Base-by-base conservation (phyloP, 2,888 invertebrate species). In the Diplazon laetatorius region DNA sequence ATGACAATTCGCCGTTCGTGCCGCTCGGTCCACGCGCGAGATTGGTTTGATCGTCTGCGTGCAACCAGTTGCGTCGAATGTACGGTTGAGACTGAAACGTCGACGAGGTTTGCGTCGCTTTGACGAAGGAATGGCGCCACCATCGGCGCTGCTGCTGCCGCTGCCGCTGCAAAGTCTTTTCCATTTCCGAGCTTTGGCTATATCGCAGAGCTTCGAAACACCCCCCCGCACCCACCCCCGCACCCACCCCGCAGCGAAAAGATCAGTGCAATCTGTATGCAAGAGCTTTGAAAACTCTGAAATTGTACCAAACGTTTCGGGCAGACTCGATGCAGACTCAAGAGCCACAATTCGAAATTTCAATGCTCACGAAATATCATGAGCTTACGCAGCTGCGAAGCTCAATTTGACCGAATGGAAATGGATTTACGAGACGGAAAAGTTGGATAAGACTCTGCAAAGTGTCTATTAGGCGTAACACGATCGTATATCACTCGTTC, bases 1-100 rank as follows among this genome's bases (percentile, higher is more conserved):
- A 59, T 18, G 39, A 18, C 20, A 39, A 20, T 14, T 37, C 39
- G 59, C 18, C 59, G 59, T 59, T n/a, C 20, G 18, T 37, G 59
- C 5, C 63, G 20, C 25, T 55, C 25, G 16, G 39, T 69, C 63
- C 50, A 57, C 60, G 63, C 69, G 63, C 74, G 73, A 71, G 76
- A 18, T 72, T 55, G 69, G 65, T 62, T n/a, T 39, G 63, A 39
- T 57, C 42, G 48, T 20, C 60, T 75, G 69, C 79, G 66, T 69
- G 74, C 84, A 80, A 82, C 84, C 84, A 81, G 76, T 76, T 83
- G 83, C 86, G 80, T 80, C 81, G 85, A 70, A 80, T 80, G 82
- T 84, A 82, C 86, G 84, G 82, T 78, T 82, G 81, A 83, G 82
- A 86, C 86, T 86, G 84, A 84, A 84, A 79, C 83, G 81, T 81